These are phyloP conservation scores for Semaprochilodus insignis DNA, from an alignment of 2,797 vertebrate genomes.

Conservation along the genomic window DNA sequence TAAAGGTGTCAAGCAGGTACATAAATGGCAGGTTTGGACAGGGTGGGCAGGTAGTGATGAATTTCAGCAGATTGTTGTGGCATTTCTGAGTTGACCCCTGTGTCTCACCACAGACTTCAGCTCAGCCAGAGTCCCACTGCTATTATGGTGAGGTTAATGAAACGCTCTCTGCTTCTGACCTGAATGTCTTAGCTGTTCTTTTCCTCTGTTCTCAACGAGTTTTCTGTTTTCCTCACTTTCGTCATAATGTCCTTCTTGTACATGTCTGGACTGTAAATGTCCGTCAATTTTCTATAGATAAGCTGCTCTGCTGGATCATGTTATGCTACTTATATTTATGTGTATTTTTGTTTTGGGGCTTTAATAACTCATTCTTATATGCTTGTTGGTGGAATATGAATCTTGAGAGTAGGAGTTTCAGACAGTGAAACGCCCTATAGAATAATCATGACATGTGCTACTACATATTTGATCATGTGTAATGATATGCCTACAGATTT, in stretches of 20 bases:
- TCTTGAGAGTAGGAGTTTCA: neutral
- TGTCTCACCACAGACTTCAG: constrained; percentile 15
- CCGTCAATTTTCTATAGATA: neutral
- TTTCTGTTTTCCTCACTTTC: constrained; percentile 31
- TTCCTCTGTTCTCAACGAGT: constrained; percentile 26
- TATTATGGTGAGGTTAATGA: constrained; percentile 42
- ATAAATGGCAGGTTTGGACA: neutral
- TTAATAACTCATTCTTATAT: neutral
- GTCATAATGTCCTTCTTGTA: constrained; percentile 8
- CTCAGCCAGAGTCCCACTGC: constrained; percentile 22
- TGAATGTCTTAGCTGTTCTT: constrained; percentile 6
- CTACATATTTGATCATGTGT: neutral
- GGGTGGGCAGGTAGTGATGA: constrained; percentile 5
- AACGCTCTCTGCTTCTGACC: constrained; percentile 21
- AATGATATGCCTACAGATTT: constrained; percentile 3
- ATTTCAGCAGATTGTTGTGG: constrained; percentile 34
- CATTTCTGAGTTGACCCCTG: constrained; percentile 20
- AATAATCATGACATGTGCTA: neutral
- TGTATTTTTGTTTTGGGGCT: neutral
- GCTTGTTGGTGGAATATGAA: neutral
- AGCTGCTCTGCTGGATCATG: neutral
- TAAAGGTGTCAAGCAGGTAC: neutral
- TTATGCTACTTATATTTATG: neutral
- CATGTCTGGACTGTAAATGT: constrained; percentile 32
- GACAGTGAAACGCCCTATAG: neutral